Evolutionary conservation across 2,113 vertebrate species (phyloP).

Genomic region (Tychaedon coryphoeus): DNA sequence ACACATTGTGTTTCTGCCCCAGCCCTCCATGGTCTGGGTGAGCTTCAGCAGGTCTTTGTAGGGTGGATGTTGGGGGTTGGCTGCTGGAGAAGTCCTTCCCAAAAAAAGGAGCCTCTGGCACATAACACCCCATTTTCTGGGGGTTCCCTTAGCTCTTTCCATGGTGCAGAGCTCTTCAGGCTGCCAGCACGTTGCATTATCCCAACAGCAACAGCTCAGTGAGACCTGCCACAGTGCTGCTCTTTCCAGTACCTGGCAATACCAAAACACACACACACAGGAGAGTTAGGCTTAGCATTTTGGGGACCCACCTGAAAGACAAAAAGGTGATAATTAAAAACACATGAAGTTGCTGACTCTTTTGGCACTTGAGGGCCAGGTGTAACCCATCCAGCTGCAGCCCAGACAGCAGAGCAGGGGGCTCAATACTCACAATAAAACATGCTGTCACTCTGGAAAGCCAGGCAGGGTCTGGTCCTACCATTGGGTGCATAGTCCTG

Average conservation of each 20-base stretch:
- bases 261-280: not conserved
- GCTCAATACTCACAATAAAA: not conserved
- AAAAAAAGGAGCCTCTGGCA: not conserved
- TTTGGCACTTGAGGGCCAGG: not conserved
- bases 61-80: not conserved
- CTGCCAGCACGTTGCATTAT: not conserved
- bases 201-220: not conserved
- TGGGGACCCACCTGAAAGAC: not conserved
- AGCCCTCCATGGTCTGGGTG: not conserved
- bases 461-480: not conserved
- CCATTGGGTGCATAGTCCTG: not conserved
- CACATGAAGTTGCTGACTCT: not conserved
- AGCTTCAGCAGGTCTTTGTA: not conserved
- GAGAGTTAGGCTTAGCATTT: not conserved
- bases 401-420: not conserved
- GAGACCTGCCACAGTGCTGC: not conserved
- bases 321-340: not conserved
- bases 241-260: not conserved
- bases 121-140: not conserved
- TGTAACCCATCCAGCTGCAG: not conserved
- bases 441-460: not conserved
- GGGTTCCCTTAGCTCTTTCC: not conserved
- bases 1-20: not conserved
- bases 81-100: not conserved
- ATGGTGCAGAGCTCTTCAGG: not conserved